A percentile compares a stretch with the other conserved stretches of the same genome.
phyloP scores from a whole-genome alignment of 2,797 vertebrate genomes.

The Myripristis murdjan region DNA sequence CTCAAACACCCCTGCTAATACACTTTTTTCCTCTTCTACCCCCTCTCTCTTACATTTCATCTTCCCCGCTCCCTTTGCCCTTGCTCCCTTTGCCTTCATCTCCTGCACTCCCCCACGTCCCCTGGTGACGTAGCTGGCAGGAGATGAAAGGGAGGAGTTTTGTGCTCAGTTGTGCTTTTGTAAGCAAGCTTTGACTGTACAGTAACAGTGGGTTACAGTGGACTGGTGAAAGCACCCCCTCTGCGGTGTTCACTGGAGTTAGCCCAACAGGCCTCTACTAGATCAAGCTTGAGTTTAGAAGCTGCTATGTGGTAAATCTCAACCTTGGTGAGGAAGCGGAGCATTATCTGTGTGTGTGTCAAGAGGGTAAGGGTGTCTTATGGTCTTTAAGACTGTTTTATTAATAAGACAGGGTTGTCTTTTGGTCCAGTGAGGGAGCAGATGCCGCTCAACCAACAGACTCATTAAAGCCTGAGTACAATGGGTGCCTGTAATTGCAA shows the following conservation, averaged over 20 bases:
- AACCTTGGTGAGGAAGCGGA: conserved; percentile 17
- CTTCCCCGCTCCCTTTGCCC: conserved; percentile 30
- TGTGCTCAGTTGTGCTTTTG: conserved; percentile 44
- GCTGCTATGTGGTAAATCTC: conserved; percentile 31
- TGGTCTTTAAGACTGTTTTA: too few species aligned
- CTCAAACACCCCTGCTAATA: conserved; percentile 1
- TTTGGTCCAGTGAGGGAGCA: conserved; percentile 24
- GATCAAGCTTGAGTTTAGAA: background rate
- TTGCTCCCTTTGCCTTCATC: conserved; percentile 38
- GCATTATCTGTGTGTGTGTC: background rate
- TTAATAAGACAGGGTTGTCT: background rate
- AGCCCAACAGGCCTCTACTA: conserved; percentile 6
- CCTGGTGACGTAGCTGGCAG: conserved; percentile 64
- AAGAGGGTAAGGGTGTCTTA: background rate
- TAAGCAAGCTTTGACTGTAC: conserved; percentile 36
- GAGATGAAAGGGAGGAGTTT: conserved; percentile 66
- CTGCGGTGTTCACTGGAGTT: conserved; percentile 26
- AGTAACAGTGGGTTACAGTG: conserved; percentile 16
- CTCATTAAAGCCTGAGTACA: conserved; percentile 45
- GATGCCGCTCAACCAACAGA: conserved; percentile 30
- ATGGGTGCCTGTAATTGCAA: conserved; percentile 42
- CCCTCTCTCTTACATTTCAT: conserved; percentile 45
- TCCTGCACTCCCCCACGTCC: conserved; percentile 46
- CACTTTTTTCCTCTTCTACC: conserved; percentile 22
- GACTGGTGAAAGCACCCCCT: conserved; percentile 38